Base-by-base conservation (phyloP, 2,888 invertebrate genomes). In the Drosophila longiperda region DNA sequence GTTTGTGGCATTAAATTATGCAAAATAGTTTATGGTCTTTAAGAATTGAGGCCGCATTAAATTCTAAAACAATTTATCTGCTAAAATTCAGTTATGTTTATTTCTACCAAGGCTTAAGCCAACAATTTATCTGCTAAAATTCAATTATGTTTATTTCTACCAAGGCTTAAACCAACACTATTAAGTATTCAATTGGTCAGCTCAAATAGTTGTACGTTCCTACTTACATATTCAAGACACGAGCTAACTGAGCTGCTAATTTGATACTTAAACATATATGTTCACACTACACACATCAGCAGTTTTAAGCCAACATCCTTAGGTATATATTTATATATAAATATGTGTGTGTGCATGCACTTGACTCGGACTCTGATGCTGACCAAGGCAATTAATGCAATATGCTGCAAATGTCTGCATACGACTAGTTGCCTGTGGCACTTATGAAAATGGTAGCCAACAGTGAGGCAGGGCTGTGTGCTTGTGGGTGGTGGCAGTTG, bases 311-410 rank as follows among this genome's bases (percentile, higher is more conserved):
- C 61, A 64, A 55, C 52, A 68, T 48, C 32, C 50, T 66, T 50
- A 40, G 58, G 11, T 48, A 62, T 20, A 34, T 17, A 1, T 49
- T 9, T 17, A 5, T 26, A 17, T 15, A 61, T 23, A 38, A 2
- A 9, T 17, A 38, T 33, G 8, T 54, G 17, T 54, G 17, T n/a
- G 23, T 52, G 34, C 50, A 57, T 61, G 40, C 58, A 71, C 60
- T 63, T 71, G 53, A 40, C 55, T 52, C 40, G 29, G 11, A 6
- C 38, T 12, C 55, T 15, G 23, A 17, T 36, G 42, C 36, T 63
- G 78, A 59, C 53, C 61, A 20, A 75, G 65, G 73, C 71, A 77
- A 85, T 85, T 83, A 85, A 83, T 73, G 81, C 83, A 77, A 72
- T 80, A 73, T 81, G 61, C 81, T 68, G 54, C 69, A 69, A 63